Evolutionary conservation across 2,888 invertebrate species (phyloP), one percentile per base, ranked within the genome.

Genomic region (Andrena haemorrhoa): DNA sequence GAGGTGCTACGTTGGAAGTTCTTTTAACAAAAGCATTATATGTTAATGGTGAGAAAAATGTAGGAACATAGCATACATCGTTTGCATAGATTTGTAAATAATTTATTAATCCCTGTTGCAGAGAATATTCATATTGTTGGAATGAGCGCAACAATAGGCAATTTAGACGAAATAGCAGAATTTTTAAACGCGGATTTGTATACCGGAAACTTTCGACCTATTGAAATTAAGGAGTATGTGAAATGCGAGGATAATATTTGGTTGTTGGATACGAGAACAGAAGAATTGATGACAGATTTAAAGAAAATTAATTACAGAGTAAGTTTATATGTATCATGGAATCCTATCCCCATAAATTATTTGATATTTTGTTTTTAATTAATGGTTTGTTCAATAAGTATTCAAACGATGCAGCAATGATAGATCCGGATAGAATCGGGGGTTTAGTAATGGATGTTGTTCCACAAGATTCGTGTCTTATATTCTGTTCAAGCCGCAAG

Each of bases 81-180:
- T 61, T 89, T 71, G 47, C 69, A 77, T 8, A 51, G 1, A 26
- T 56, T 2, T 1, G n/a, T 49, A 60, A 61, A 20, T 16, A 61
- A 35, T 56, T 80, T 86, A 6, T 29, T 33, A 75, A 33, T 71
- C 49, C 31, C 33, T 51, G 51, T 63, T 94, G 31, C 89, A 96
- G 96, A 95, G 60, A 94, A 94, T 75, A 96, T 98, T 79, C 98
- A 98, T 93, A 96, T 99, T 77, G 96, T 99, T 23, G 99, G 98
- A 29, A 99, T 99, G 98, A 98, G 98, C 94, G 99, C 99, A 0
- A 99, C 99, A 0, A 97, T 99, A 88, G 98, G 98, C 77, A 99
- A 99, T 94, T 94, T 99, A 72, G 93, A 95, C 0, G 98, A 99
- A 91, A 92, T 99, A 60, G 96, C 97, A 0, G 90, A 93, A 72